Evolutionary conservation across 2,888 invertebrate species (phyloP), one percentile per base, ranked within the genome.

Genomic region (Apamea epomidion): DNA sequence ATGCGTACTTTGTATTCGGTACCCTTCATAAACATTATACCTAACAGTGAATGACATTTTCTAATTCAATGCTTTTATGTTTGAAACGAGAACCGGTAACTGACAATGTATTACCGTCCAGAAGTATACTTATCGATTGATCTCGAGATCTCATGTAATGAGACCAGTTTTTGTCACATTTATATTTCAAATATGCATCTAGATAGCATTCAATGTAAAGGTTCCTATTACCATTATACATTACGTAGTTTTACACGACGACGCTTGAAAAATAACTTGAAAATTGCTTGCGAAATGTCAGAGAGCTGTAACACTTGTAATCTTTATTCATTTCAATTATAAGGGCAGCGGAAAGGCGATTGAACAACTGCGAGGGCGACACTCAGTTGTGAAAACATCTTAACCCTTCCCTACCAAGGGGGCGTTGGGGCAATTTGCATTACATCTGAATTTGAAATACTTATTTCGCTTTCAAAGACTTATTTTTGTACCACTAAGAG

Each of bases 311-410:
- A 88, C 82, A 84, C 77, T 87, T 72, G 87, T 90, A 93, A 95
- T 94, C 94, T 94, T 95, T 94, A 94, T 94, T 94, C 94, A 94
- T 93, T 94, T 92, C 91, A 93, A 94, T 95, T 93, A 93, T 91
- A 93, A 87, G 82, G 87, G 90, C 89, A 90, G 89, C 84, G 88
- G 88, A 92, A 93, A 94, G 92, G 92, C 92, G 93, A 93, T 93
- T 93, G 91, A 87, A 89, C 89, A 87, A 91, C 92, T 92, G 91
- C 91, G 89, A 88, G 88, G 91, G 90, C 91, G 91, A 94, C 96
- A 96, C 96, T 96, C 94, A 91, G 94, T 93, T 96, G 94, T 92
- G 92, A 96, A 94, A 96, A 96, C 96, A 96, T 94, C 95, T 95
- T 95, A 95, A 95, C 96, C 96, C 96, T 94, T 95, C 90, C 86